Base-by-base conservation (phyloP, 2,797 vertebrate species). In the Calcarius lapponicus region DNA sequence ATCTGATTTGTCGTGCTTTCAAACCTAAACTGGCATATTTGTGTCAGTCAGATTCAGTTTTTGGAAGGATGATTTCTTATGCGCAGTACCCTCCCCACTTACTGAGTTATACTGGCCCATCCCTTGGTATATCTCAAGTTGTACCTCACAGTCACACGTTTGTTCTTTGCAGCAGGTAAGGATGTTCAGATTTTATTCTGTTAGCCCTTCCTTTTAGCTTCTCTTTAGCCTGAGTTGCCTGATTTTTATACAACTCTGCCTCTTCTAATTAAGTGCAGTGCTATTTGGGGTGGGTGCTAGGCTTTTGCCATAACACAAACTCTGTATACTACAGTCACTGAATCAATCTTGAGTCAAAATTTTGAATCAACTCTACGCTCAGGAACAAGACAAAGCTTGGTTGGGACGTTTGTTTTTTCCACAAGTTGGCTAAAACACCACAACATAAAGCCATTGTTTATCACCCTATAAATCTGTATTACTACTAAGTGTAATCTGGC, bases 251-350 rank as follows among this genome's bases (percentile, higher is more conserved):
- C 9, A 75, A 40, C 29, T 70, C 16, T 70, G 17, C 18, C 18
- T 71, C 66, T 71, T 74, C 18, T 66, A 87, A 87, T 66, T 29
- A 81, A 38, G 25, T 24, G 64, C 31, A 87, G 29, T 32, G 17
- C 13, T 18, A 21, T 2, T 3, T 1, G 16, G 15, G 22, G 7
- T 3, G 3, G 3, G 12, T 17, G 12, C 11, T 58, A 58, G 14
- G 32, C 40, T 89, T 60, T 54, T 61, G 10, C 26, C 10, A 1
- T 66, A 79, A 16, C n/a, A 53, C 7, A 71, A 79, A 56, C 15
- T 45, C 29, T 19, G 14, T 16, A 42, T 10, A 42, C 13, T 34
- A 43, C 0, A 1, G 28, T 38, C 26, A 51, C 31, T 10, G 26
- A 80, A 26, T n/a, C 43, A 82, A n/a, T 32, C 40, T 74, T 45